Evolutionary conservation across 1,140 invertebrate genomes (phyloP).

Genomic region (Leptestheria dahalacensis): DNA sequence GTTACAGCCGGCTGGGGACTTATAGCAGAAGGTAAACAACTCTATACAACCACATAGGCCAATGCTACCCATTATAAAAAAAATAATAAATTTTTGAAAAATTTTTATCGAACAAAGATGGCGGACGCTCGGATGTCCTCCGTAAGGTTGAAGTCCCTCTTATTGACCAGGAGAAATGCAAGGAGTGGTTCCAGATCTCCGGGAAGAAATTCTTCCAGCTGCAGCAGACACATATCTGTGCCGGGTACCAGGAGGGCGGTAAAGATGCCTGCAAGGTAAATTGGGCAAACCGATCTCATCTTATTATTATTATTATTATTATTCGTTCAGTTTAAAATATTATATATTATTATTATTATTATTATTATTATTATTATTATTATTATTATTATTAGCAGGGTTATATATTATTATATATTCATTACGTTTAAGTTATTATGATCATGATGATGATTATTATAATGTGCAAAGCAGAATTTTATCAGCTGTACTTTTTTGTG

Average conservation of each 20-base stretch:
- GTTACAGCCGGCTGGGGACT: conserved; percentile 9
- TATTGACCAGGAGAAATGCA: conserved; percentile 70
- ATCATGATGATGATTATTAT: too few species aligned
- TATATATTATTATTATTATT: too few species aligned
- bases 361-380: too few species aligned
- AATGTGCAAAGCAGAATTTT: too few species aligned
- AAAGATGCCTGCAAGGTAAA: conserved; percentile 70
- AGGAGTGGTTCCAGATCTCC: conserved; percentile 43
- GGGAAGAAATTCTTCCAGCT: conserved; percentile 8
- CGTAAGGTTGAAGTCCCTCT: conserved; percentile 85
- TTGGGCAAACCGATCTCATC: not conserved
- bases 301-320: too few species aligned
- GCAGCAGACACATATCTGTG: conserved; percentile 38
- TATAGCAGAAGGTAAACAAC: not conserved
- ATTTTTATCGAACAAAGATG: conserved; percentile 37
- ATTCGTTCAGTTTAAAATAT: too few species aligned
- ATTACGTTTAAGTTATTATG: too few species aligned
- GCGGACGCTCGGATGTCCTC: conserved; percentile 69
- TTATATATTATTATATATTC: too few species aligned
- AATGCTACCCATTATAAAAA: too few species aligned
- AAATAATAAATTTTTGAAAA: not conserved
- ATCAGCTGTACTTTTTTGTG: too few species aligned
- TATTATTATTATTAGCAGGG: too few species aligned
- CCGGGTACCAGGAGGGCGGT: conserved; percentile 51
- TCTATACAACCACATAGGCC: too few species aligned